Base-by-base conservation (phyloP, 2,797 vertebrate species). In the Eulemur mongoz region DNA sequence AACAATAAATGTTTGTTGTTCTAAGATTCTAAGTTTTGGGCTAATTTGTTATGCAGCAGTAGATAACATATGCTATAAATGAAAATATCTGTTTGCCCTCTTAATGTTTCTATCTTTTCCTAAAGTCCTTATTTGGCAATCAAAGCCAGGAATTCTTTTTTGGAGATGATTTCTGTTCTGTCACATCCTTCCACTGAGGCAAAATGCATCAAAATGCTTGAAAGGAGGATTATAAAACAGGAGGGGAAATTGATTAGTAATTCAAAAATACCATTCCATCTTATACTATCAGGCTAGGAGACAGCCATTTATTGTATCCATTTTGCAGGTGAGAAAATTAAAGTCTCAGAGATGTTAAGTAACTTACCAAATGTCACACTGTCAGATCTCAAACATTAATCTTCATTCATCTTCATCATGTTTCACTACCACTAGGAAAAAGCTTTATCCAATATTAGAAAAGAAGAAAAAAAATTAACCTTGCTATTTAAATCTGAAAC, bases 301-400 rank as follows among this genome's bases (percentile, higher is more conserved):
- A 12, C 30, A 88, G 22, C 35, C 45, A 35, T 30, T 57, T 40
- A 76, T 61, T 63, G 80, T 80, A 40, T 1, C 5, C 11, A 89
- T 45, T 86, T 79, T 92, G 1, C 48, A 93, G 57, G 15, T 85
- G 40, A 94, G 12, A 92, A 94, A 85, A 83, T 65, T 89, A 75
- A 92, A 43, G 43, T n/a, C 91, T 63, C 35, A 80, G 17, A 30
- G 8, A 81, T 63, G 20, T 91, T 92, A 59, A 61, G 11, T 78
- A 70, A 82, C 75, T 92, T 89, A 20, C 6, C 22, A 87, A 80
- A 59, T 14, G 14, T 93, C 23, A 75, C 9, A 57, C 0, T 83
- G 35, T 40, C 38, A 76, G 18, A 15, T 40, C 13, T 88, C 23
- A 59, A 67, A 54, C 35, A 80, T 75, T n/a, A 63, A 15, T 32